phyloP scores from a whole-genome alignment of 2,888 invertebrate genomes.

The Stenchaetothrips biformis region DNA sequence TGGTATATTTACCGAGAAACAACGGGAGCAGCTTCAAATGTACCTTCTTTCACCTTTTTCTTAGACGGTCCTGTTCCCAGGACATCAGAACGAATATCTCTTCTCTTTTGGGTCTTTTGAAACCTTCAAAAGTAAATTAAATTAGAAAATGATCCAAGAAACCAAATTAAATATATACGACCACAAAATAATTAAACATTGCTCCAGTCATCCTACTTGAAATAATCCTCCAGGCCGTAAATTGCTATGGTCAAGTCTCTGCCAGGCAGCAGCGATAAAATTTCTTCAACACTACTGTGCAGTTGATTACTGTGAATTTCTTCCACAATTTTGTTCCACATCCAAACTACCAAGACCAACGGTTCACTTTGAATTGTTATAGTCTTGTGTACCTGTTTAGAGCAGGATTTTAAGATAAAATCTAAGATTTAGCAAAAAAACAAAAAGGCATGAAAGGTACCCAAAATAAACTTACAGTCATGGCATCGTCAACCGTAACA shows the following conservation, averaged over 20 bases:
- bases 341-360: neutral
- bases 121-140: conserved; percentile 39
- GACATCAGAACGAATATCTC: conserved; percentile 16
- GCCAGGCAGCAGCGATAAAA: conserved; percentile 31
- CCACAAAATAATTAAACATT: conserved; percentile 1
- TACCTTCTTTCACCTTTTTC: conserved; percentile 44
- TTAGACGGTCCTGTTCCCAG: conserved; percentile 36
- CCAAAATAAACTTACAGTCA: conserved; percentile 27
- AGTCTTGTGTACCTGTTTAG: neutral
- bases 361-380: neutral
- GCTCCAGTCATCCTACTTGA: conserved; percentile 45
- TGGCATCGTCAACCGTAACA: conserved; percentile 31
- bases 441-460: neutral
- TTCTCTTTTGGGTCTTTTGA: conserved; percentile 42
- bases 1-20: conserved; percentile 26
- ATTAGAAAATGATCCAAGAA: neutral
- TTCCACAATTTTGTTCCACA: neutral
- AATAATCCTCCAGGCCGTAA: conserved; percentile 48
- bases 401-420: neutral
- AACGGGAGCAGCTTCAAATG: conserved; percentile 46
- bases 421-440: neutral
- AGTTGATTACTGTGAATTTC: conserved; percentile 33
- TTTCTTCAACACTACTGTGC: conserved; percentile 19
- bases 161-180: neutral
- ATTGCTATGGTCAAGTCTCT: conserved; percentile 47